Evolutionary conservation across 2,113 vertebrate genomes (phyloP), one percentile per base, ranked within the genome.

Genomic region (Plotosus lineatus): DNA sequence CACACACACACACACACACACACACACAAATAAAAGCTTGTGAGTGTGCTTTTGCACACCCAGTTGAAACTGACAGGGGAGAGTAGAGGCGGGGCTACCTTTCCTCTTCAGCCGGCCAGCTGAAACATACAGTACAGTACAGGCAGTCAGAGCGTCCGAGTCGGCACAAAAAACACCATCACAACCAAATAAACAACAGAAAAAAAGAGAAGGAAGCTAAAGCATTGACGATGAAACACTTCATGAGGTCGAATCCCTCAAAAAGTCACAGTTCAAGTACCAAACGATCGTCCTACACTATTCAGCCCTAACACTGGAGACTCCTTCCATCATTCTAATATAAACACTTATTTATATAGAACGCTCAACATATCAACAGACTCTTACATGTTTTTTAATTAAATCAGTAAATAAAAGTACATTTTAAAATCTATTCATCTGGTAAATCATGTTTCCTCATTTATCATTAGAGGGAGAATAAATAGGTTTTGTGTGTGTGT

Each of bases 81-180:
- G 50, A 78, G 84, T 56, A 51, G 56, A 83, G 81, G 82, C 58
- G 84, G 83, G 85, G 83, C 90, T 94, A 94, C 93, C 93, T 94
- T 93, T 94, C 84, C 87, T 85, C 89, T 93, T 94, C 84, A 87
- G 88, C 66, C 91, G 91, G 91, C 93, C 92, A 92, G 92, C 93
- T 94, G 92, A 91, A 94, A 94, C 90, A 89, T 89, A 93, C 87
- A 92, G 83, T 88, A 92, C 86, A 92, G 82, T 90, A 93, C 86
- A 92, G 84, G 92, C 83, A 91, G 85, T 89, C 89, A 90, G 77
- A 83, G 85, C 75, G 86, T 92, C 74, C 78, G 46, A 74, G 44
- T 63, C 21, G 28, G 21, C 6, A 12, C 21, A 58, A 15, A 75
- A 65, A 19, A 36, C 11, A 44, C 51, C 46, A 75, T 6, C 14